Conservation (phyloP, 2,113 vertebrate genomes). For the Sylvia atricapilla region DNA sequence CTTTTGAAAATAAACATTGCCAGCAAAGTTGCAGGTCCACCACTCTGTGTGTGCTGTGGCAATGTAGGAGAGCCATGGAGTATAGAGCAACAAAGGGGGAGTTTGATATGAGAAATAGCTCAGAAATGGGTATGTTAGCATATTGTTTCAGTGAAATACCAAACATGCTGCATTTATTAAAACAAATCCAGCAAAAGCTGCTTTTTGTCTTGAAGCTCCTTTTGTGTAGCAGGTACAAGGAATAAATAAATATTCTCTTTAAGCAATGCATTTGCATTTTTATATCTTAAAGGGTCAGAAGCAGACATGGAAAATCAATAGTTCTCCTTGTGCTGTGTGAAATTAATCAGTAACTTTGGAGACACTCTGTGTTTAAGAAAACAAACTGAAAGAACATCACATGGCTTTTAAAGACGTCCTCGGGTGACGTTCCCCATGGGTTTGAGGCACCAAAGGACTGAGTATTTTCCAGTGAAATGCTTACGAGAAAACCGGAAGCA, state of each 20-base stretch:
- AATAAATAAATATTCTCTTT: conserved; percentile 17
- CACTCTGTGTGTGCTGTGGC: background rate
- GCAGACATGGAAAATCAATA: conserved; percentile 37
- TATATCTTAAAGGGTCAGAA: conserved; percentile 43
- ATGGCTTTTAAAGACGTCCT: conserved; percentile 40
- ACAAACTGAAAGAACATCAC: conserved; percentile 60
- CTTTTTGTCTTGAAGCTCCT: background rate
- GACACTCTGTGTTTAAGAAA: conserved; percentile 43
- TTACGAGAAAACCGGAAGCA: background rate
- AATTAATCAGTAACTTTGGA: conserved; percentile 72
- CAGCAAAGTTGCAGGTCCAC: conserved; percentile 66
- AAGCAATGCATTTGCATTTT: conserved; percentile 45
- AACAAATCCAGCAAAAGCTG: background rate
- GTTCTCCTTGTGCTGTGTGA: conserved; percentile 24
- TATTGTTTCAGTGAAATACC: conserved; percentile 2
- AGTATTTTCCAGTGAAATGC: conserved; percentile 20
- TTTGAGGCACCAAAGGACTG: conserved; percentile 40
- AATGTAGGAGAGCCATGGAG: conserved; percentile 38
- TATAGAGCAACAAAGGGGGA: background rate
- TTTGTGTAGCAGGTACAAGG: background rate
- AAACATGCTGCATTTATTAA: background rate
- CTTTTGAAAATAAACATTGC: conserved; percentile 76
- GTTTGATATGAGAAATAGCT: background rate
- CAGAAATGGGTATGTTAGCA: background rate
- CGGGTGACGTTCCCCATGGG: conserved; percentile 41